These are phyloP conservation scores for Dicyrtoma fusca DNA, from an alignment of 2,888 invertebrate genomes.

Conservation along the genomic window DNA sequence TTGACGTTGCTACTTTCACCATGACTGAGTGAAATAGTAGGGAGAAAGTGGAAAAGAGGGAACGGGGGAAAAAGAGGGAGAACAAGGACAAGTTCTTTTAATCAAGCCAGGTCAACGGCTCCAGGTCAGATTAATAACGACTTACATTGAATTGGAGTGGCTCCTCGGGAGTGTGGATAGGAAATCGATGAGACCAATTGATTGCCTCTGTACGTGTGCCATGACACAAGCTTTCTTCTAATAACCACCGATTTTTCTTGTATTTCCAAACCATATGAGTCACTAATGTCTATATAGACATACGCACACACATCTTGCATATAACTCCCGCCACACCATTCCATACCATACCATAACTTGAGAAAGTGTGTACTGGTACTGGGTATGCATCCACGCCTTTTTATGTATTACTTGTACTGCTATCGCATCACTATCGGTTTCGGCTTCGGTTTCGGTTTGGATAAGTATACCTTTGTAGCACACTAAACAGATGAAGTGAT, in stretches of 20 bases:
- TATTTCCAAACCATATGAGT: neutral
- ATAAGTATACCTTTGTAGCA: no score
- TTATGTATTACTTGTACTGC: no score
- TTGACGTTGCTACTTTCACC: no score
- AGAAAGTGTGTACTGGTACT: no score
- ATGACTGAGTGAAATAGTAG: neutral
- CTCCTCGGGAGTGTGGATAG: slow-evolving; percentile 38
- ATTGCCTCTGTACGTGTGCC: slow-evolving; percentile 39
- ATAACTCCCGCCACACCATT: no score
- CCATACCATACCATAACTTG: no score
- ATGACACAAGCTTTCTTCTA: slow-evolving; percentile 8
- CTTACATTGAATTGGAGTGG: slow-evolving; percentile 40
- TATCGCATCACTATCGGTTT: no score
- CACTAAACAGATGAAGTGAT: no score
- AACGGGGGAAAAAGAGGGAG: slow-evolving; percentile 2
- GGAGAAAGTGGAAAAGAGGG: slow-evolving; percentile 16
- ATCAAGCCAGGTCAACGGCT: slow-evolving; percentile 47
- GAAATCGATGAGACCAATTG: slow-evolving; percentile 49
- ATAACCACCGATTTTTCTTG: slow-evolving; percentile 13
- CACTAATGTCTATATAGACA: no score
- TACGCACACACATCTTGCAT: no score
- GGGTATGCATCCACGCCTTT: no score
- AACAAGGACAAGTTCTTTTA: slow-evolving; percentile 40
- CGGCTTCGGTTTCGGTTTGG: no score
- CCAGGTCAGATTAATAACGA: slow-evolving; percentile 47